Evolutionary conservation across 2,113 vertebrate genomes (phyloP).

Genomic region (Rhynchomys soricoides): DNA sequence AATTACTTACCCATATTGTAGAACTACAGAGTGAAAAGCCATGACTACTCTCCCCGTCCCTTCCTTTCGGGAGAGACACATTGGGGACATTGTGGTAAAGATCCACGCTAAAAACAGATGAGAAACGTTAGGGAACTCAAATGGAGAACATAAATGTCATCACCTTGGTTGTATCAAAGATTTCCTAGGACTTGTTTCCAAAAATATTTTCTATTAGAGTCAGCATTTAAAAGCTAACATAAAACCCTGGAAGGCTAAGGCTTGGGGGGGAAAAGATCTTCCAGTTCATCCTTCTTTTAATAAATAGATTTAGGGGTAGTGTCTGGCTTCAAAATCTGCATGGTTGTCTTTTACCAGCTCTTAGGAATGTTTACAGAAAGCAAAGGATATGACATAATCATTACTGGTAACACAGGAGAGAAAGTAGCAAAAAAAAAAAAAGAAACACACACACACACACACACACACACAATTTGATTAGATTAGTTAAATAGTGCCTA

Average conservation of each 20-base stretch:
- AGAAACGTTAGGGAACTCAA: constrained; percentile 13
- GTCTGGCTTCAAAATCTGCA: constrained; percentile 48
- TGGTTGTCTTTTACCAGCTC: neutral
- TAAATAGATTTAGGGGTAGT: constrained; percentile 35
- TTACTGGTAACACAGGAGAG: neutral
- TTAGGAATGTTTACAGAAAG: constrained; percentile 42
- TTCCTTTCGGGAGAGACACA: neutral
- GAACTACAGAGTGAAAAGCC: neutral
- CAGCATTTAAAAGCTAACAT: constrained; percentile 48
- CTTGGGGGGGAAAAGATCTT: neutral
- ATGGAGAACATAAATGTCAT: constrained; percentile 13
- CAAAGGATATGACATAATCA: neutral
- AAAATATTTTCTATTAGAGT: constrained; percentile 23
- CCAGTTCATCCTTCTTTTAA: constrained; percentile 46
- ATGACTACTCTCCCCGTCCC: neutral
- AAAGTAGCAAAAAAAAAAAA: constrained; percentile 31
- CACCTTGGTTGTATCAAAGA: constrained; percentile 26
- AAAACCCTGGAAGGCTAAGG: constrained; percentile 24
- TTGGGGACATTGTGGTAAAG: neutral
- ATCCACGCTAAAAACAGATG: neutral
- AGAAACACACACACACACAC: too few species aligned
- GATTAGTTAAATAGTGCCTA: constrained; percentile 9
- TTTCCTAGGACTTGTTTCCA: constrained; percentile 36
- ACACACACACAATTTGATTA: neutral
- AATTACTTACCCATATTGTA: neutral